Evolutionary conservation across 2,113 vertebrate species (phyloP).

Genomic region (Pomatorhinus ruficollis): DNA sequence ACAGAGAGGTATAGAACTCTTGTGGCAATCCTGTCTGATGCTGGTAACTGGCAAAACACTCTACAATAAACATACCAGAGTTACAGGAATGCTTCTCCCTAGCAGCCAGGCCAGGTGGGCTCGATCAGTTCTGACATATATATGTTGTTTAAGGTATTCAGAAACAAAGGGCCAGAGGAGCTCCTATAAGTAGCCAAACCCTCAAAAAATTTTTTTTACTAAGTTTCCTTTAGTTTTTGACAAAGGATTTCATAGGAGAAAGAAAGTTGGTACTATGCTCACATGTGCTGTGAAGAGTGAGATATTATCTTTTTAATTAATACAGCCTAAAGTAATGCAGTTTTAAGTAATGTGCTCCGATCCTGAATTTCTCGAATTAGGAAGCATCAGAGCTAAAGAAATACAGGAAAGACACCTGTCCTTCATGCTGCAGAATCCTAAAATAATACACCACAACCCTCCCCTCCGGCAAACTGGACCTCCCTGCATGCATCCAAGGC

Average conservation of each 20-base stretch:
- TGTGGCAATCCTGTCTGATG: background rate
- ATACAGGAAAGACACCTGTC: background rate
- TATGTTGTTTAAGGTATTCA: background rate
- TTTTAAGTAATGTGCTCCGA: background rate
- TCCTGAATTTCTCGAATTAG: background rate
- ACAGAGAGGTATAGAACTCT: background rate
- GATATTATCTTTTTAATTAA: conserved; percentile 23
- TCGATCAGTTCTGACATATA: background rate
- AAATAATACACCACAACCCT: background rate
- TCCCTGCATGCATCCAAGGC: background rate
- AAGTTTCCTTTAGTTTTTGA: background rate
- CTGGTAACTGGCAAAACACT: background rate
- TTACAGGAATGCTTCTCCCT: background rate
- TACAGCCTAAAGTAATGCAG: background rate
- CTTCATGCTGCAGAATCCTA: background rate
- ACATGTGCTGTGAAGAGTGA: background rate
- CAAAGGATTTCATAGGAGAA: background rate
- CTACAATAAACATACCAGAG: background rate
- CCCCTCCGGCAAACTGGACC: background rate
- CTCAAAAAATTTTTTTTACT: background rate
- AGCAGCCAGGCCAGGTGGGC: background rate
- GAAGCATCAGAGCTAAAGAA: background rate
- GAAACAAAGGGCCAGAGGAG: background rate
- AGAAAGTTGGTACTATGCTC: background rate
- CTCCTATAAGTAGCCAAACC: background rate